Evolutionary conservation across 2,113 vertebrate species (phyloP), one percentile per base, ranked within the genome.

Genomic region (Thomomys bottae): DNA sequence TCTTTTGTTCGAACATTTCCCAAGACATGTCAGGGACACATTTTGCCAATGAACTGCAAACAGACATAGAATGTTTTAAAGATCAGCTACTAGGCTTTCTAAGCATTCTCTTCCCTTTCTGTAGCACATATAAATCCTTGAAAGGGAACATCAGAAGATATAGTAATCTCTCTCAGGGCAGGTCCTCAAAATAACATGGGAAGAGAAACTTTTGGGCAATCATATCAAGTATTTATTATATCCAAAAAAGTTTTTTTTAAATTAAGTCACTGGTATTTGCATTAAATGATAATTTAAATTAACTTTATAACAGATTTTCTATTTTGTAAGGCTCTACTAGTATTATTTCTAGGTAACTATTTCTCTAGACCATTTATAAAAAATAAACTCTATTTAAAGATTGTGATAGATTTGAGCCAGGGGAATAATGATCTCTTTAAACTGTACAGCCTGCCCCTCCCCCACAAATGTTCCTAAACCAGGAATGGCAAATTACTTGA

Each of bases 1-100:
- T 84, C 70, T 45, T 87, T 86, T 84, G 36, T 30, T 49, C 94
- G n/a, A 75, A 86, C 71, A 54, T n/a, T 73, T 17, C 54, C 49
- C 81, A n/a, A 77, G 30, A 10, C 66, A 85, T 28, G 63, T 36
- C 42, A 81, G 68, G 24, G 20, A 38, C 15, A 79, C 34, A 75
- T n/a, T 42, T 42, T 76, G 18, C 17, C 54, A 45, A 54, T 28
- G 63, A 77, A 10, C 40, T 61, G 28, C 70, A 72, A 76, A 54
- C 24, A 71, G 68, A 71, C 64, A n/a, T 36, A 5, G 45, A 32
- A 21, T 6, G 10, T 61, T 66, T 87, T n/a, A 70, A 59, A 73
- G 18, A 61, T 24, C 28, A 84, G 7, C 10, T 63, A 0, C 18
- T 30, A 6, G 34, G n/a, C 54, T 80, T 73, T 34, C 38, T 72